Evolutionary conservation across 2,113 vertebrate species (phyloP), one percentile per base, ranked within the genome.

Genomic region (Cettia cetti): DNA sequence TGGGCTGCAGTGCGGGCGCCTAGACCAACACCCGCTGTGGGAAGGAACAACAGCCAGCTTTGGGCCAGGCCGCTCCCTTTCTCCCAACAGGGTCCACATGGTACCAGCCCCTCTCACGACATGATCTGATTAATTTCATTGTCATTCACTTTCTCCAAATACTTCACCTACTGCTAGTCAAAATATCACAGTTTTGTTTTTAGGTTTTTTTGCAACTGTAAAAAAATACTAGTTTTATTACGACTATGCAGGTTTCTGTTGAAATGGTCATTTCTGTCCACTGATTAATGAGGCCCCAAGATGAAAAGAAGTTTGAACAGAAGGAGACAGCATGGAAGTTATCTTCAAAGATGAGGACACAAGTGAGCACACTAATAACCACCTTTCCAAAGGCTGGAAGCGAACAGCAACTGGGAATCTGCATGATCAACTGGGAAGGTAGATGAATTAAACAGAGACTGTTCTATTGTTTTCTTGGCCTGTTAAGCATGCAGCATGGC

Each of bases 391-490:
- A 91, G 82, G 92, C 63, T 89, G 91, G 71, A 92, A 92, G 89
- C 1, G 2, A 96, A 94, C 47, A 94, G 15, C 68, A 95, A 74
- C 68, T 1, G 7, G 60, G 88, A 96, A 96, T 61, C 84, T 86
- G 60, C 75, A 64, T 5, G 35, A 92, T 28, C 61, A 90, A 11
- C 66, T 35, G 89, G 74, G 95, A 96, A 96, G 94, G 86, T 11
- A 49, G 85, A 86, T 69, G 65, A 89, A 84, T 89, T 92, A 90
- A 53, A 88, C 0, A 91, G 84, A 84, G 80, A 56, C 21, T 24
- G 52, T 53, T 94, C 90, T 87, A n/a, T 35, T 54, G 74, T 96
- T 92, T 82, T 52, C 86, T 76, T 96, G 93, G 82, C 85, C 79
- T 92, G 69, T 54, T 76, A 85, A 47, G n/a, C 18, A 37, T 31